These are phyloP conservation scores for Talpa occidentalis DNA, from an alignment of 2,113 vertebrate species.

Conservation along the genomic window DNA sequence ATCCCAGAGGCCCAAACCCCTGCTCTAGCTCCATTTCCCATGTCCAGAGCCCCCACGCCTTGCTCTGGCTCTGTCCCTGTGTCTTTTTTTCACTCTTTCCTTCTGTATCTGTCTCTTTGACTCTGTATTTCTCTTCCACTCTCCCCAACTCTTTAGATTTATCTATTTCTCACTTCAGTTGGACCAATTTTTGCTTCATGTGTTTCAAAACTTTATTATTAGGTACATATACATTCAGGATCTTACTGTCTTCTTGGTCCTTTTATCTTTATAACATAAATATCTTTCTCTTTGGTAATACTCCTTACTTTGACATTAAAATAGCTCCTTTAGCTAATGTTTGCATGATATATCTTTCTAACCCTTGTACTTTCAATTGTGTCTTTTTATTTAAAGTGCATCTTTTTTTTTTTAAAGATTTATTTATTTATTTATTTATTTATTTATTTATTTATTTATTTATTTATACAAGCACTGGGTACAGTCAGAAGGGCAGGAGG, in stretches of 20 bases:
- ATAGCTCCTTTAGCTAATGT: neutral
- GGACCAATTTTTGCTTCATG: neutral
- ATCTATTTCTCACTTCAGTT: neutral
- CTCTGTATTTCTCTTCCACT: neutral
- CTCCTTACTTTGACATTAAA: neutral
- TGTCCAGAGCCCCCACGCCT: neutral
- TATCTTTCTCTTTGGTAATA: neutral
- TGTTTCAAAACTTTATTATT: slow-evolving; percentile 26
- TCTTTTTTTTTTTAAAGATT: too few species aligned
- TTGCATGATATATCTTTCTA: neutral
- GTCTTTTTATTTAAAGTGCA: too few species aligned
- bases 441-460: too few species aligned
- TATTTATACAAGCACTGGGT: too few species aligned
- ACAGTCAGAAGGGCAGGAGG: too few species aligned
- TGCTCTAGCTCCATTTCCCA: neutral
- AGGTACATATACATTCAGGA: neutral
- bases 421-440: too few species aligned
- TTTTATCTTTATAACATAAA: slow-evolving; percentile 10
- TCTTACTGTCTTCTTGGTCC: neutral
- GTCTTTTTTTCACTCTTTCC: neutral
- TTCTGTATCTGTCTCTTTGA: neutral
- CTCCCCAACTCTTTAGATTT: neutral
- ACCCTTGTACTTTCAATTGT: neutral
- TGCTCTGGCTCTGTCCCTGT: neutral
- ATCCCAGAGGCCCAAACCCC: neutral